phyloP scores from a whole-genome alignment of 2,888 invertebrate species.

The Lasioglossum villosulum region DNA sequence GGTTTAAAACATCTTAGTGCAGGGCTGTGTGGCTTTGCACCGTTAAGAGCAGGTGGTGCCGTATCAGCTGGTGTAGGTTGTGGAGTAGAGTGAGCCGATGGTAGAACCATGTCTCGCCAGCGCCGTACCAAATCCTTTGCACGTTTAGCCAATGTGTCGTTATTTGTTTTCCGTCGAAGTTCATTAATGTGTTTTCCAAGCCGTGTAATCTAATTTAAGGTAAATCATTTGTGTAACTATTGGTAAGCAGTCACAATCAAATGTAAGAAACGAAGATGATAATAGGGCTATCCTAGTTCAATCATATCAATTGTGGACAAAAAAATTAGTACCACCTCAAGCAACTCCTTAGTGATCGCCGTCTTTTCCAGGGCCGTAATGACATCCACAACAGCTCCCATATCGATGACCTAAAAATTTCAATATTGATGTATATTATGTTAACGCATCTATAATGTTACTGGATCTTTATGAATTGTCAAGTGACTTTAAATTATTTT shows the following conservation, averaged over 20 bases:
- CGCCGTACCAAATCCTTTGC: slow-evolving; percentile 96
- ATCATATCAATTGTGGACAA: background rate
- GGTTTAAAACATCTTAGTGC: slow-evolving; percentile 80
- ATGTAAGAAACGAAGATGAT: background rate
- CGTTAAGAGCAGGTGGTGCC: slow-evolving; percentile 80
- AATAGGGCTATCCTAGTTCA: background rate
- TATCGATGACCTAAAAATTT: slow-evolving; percentile 93
- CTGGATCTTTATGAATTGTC: background rate
- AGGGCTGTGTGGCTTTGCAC: slow-evolving; percentile 80
- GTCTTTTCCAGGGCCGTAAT: slow-evolving; percentile 96
- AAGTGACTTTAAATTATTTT: background rate
- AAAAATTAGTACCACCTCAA: slow-evolving; percentile 91
- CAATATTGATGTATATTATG: background rate
- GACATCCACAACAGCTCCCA: slow-evolving; percentile 96
- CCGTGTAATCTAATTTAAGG: slow-evolving; percentile 92
- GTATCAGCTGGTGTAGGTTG: slow-evolving; percentile 80
- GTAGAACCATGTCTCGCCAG: slow-evolving; percentile 95
- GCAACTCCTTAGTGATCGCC: slow-evolving; percentile 94
- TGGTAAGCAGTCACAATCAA: background rate
- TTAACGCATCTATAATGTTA: background rate
- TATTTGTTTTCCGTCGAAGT: slow-evolving; percentile 93
- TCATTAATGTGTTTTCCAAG: slow-evolving; percentile 97
- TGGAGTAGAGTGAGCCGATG: slow-evolving; percentile 81
- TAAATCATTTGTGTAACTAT: background rate
- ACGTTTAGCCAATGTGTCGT: slow-evolving; percentile 93